Conservation (phyloP, 2,113 vertebrate genomes). For the Pseudopodoces humilis region DNA sequence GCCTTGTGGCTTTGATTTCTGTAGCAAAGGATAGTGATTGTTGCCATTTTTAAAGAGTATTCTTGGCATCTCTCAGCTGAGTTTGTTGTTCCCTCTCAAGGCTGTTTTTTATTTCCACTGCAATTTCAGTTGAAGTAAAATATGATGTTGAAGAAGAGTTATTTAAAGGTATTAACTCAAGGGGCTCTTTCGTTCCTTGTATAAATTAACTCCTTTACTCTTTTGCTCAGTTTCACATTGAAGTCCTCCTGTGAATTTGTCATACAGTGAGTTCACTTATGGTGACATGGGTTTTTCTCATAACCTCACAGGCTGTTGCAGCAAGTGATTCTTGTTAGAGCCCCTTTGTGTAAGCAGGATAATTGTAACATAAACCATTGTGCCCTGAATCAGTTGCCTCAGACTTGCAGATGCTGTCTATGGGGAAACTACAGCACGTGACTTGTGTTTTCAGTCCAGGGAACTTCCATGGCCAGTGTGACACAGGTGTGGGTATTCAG, state of each 20-base stretch:
- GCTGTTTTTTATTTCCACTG: not conserved
- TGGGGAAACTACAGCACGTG: not conserved
- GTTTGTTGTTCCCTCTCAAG: not conserved
- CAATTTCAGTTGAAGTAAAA: not conserved
- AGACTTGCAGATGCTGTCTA: not conserved
- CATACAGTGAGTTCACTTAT: not conserved
- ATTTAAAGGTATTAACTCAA: not conserved
- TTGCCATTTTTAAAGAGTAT: not conserved
- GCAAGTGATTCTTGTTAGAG: not conserved
- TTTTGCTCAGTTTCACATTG: not conserved
- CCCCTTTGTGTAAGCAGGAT: not conserved
- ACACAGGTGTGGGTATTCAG: not conserved
- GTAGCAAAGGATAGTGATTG: not conserved
- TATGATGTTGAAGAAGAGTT: not conserved
- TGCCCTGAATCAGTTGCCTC: not conserved
- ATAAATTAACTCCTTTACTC: not conserved
- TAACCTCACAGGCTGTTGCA: not conserved
- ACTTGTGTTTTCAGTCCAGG: not conserved
- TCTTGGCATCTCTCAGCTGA: not conserved
- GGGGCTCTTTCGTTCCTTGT: not conserved
- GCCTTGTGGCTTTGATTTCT: not conserved
- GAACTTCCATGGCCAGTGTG: rapidly evolving
- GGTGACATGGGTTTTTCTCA: not conserved
- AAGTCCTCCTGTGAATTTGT: not conserved
- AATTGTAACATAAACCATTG: not conserved